A percentile compares a stretch with the other conserved stretches of the same genome.
Evolutionary conservation across 2,113 vertebrate species (phyloP).

Genomic region (Larimichthys polyactis): DNA sequence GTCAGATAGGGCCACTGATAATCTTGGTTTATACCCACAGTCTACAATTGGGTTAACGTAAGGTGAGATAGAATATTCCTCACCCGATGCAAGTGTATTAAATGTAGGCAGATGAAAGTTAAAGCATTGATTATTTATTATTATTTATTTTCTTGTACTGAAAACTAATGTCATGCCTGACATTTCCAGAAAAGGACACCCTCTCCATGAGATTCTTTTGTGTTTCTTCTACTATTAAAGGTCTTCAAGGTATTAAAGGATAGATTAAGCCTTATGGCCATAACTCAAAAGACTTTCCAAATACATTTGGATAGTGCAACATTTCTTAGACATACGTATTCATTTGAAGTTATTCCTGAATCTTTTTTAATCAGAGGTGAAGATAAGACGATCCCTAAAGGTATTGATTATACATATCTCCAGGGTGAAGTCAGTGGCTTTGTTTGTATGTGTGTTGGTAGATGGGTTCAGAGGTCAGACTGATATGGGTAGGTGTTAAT

Average conservation of each 20-base stretch:
- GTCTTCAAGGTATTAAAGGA: neutral
- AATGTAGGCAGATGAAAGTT: no score
- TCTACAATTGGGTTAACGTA: no score
- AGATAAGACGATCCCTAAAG: neutral
- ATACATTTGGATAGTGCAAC: neutral
- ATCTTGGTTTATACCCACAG: no score
- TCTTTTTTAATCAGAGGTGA: slow-evolving; percentile 16
- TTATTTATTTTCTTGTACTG: no score
- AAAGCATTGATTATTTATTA: no score
- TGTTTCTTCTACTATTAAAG: neutral
- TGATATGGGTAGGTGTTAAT: slow-evolving; percentile 24
- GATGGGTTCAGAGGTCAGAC: slow-evolving; percentile 15
- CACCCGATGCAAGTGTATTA: no score
- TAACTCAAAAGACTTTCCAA: neutral
- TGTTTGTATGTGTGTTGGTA: neutral
- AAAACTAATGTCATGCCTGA: neutral
- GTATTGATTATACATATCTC: slow-evolving; percentile 3
- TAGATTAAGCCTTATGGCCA: neutral
- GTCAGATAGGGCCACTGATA: no score
- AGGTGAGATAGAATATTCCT: no score
- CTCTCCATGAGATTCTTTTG: neutral
- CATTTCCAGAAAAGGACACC: neutral
- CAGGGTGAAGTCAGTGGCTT: neutral
- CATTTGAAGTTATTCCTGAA: neutral
- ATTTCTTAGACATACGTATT: neutral